Evolutionary conservation across 2,113 vertebrate species (phyloP).

Genomic region (Heterotis niloticus): DNA sequence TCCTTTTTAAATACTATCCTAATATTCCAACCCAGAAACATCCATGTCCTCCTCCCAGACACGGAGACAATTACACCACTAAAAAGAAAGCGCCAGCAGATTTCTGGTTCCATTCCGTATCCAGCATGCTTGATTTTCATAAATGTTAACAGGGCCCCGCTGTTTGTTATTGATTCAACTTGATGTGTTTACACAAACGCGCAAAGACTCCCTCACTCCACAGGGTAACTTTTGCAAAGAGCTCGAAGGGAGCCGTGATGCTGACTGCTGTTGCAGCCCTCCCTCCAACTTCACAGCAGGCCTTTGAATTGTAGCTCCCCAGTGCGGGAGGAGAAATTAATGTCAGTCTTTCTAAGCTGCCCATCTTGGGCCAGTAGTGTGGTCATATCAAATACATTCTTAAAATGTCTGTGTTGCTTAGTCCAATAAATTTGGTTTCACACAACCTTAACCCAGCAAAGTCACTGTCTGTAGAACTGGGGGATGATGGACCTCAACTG

Average conservation of each 20-base stretch:
- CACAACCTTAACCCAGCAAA: too few species aligned
- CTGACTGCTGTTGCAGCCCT: too few species aligned
- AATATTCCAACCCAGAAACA: neutral
- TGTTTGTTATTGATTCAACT: conserved; percentile 5
- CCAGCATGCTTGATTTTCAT: neutral
- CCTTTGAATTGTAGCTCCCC: neutral
- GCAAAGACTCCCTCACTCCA: neutral
- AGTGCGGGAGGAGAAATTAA: neutral
- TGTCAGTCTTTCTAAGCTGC: neutral
- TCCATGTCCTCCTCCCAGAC: neutral
- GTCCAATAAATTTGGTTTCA: too few species aligned
- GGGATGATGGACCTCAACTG: too few species aligned
- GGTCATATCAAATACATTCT: neutral
- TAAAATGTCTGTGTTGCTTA: too few species aligned
- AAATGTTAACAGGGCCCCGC: conserved; percentile 15
- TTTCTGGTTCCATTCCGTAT: neutral
- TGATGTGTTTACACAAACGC: conserved; percentile 15
- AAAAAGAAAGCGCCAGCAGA: neutral
- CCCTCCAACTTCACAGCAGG: neutral
- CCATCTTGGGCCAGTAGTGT: too few species aligned
- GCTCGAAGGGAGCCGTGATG: neutral
- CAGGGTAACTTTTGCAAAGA: neutral
- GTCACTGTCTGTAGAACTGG: too few species aligned
- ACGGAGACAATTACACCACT: neutral
- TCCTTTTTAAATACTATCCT: neutral